Evolutionary conservation across 2,888 invertebrate species (phyloP).

Genomic region (Bedellia somnulentella): DNA sequence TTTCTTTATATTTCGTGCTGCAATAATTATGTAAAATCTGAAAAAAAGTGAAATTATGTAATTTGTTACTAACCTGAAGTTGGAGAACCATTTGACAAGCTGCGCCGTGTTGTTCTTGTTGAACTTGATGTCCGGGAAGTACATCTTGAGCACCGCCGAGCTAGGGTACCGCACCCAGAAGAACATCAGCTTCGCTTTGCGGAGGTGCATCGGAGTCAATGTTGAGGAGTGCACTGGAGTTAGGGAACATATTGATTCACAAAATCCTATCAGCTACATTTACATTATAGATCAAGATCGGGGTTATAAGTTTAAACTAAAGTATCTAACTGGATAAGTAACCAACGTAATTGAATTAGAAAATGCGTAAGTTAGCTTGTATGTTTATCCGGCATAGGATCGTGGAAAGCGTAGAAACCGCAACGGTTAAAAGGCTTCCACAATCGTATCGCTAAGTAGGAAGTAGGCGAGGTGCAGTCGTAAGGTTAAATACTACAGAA

Average conservation of each 20-base stretch:
- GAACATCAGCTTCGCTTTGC: constrained; percentile 99
- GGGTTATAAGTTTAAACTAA: too few species aligned
- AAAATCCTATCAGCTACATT: too few species aligned
- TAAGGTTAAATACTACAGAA: constrained; percentile 61
- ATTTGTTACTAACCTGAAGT: constrained; percentile 97
- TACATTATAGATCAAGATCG: too few species aligned
- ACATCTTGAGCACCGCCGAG: constrained; percentile 98
- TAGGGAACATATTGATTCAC: constrained; percentile 64
- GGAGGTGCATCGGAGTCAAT: constrained; percentile 98
- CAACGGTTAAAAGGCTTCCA: constrained; percentile 50
- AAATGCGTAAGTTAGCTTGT: neutral
- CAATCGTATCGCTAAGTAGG: constrained; percentile 51
- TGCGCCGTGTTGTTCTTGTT: constrained; percentile 99
- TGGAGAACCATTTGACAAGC: constrained; percentile 99
- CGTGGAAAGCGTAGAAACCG: constrained; percentile 41
- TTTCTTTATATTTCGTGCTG: too few species aligned
- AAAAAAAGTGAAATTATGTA: too few species aligned
- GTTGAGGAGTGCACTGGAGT: constrained; percentile 92
- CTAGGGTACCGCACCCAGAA: constrained; percentile 99
- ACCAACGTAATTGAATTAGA: constrained; percentile 4
- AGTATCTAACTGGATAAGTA: constrained; percentile 19
- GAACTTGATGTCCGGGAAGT: constrained; percentile 99
- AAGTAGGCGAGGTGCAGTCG: constrained; percentile 42
- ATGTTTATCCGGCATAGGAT: neutral
- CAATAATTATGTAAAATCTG: too few species aligned